These are phyloP conservation scores for Trichechus manatus DNA, from an alignment of 2,113 vertebrate species.

Conservation along the genomic window DNA sequence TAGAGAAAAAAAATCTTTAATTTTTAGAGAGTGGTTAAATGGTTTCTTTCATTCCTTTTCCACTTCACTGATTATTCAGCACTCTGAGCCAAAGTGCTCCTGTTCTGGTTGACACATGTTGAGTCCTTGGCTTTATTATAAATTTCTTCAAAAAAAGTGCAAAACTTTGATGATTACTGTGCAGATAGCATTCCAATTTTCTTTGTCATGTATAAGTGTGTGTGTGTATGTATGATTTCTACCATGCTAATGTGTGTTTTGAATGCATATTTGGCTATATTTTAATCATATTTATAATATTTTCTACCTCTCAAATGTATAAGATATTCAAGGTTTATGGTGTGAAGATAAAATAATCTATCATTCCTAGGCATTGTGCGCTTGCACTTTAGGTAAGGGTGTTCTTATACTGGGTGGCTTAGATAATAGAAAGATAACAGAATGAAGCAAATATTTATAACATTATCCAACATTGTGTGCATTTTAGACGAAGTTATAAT, in stretches of 20 bases:
- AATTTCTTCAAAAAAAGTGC: not conserved
- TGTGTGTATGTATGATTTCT: not conserved
- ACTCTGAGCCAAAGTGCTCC: not conserved
- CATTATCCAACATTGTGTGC: not conserved
- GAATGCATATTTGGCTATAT: not conserved
- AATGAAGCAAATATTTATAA: not conserved
- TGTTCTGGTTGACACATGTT: not conserved
- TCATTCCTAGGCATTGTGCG: not conserved
- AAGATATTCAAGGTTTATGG: not conserved
- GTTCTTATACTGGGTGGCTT: not conserved
- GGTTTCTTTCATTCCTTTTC: slow-evolving; percentile 37
- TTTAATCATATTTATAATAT: not conserved
- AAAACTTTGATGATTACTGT: not conserved
- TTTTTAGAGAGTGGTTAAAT: slow-evolving; percentile 50
- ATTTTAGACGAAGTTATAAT: not conserved
- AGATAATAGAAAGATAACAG: not conserved
- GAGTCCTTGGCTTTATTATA: not conserved
- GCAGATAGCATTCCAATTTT: not conserved
- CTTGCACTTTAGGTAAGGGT: not conserved
- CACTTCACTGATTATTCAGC: not conserved
- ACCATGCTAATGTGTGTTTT: not conserved
- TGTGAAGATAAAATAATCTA: not conserved
- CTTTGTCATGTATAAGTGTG: not conserved
- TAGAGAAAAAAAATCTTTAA: not conserved
- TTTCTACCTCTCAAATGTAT: not conserved